These are phyloP conservation scores for Mesocentrotus franciscanus DNA, from an alignment of 53 echinoderm and acorn worm genomes.

Conservation along the genomic window DNA sequence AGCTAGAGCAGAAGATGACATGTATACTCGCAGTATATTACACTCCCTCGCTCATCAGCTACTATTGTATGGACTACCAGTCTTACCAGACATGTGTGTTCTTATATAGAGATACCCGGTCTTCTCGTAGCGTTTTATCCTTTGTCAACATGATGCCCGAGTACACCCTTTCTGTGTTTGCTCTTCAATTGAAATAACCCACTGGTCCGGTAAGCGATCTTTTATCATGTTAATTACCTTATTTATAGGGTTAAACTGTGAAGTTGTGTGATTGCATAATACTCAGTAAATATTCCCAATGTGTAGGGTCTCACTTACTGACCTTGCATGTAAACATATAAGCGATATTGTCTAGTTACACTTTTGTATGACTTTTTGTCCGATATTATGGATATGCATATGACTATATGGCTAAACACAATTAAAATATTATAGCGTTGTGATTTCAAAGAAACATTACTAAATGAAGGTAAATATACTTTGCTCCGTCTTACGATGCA, in stretches of 20 bases:
- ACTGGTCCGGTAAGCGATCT: background rate
- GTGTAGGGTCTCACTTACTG: conserved; percentile 17
- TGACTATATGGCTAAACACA: too few relatives aligned
- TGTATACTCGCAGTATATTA: background rate
- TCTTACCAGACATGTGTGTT: background rate
- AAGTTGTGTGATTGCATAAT: conserved; percentile 11
- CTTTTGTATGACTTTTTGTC: background rate
- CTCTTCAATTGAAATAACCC: background rate
- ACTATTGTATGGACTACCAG: background rate
- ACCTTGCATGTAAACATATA: background rate
- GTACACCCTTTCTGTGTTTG: background rate
- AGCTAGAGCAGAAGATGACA: background rate
- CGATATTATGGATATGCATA: too few relatives aligned
- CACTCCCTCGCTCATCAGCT: background rate
- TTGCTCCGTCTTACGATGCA: too few relatives aligned
- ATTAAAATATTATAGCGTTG: too few relatives aligned
- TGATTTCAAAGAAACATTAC: too few relatives aligned
- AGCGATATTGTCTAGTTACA: background rate
- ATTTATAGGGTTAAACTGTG: background rate
- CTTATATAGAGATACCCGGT: background rate
- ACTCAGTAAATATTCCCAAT: background rate
- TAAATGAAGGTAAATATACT: too few relatives aligned
- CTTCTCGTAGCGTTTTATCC: background rate
- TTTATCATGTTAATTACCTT: conserved; percentile 25
- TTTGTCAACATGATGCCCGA: background rate